Conservation (phyloP, 2,888 invertebrate species). For the Eurytoma adleriae region DNA sequence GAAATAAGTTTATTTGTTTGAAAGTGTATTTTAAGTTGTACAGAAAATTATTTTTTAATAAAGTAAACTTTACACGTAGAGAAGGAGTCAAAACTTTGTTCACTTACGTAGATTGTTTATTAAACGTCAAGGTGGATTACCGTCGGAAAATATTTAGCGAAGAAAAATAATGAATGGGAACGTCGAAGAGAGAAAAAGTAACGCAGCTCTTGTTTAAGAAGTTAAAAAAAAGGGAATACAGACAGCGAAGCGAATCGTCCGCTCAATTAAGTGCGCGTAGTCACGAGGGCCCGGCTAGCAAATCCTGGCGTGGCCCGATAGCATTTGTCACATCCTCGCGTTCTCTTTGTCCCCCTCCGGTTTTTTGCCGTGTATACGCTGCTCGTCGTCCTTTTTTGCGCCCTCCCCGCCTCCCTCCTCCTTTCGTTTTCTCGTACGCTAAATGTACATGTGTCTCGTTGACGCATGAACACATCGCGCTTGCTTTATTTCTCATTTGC, state of each 20-base stretch:
- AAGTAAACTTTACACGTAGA: no score
- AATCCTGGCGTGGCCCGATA: slow-evolving; percentile 21
- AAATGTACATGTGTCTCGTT: slow-evolving; percentile 2
- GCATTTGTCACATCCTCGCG: slow-evolving; percentile 18
- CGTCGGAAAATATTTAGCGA: no score
- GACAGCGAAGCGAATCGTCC: not conserved
- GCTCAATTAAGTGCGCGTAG: slow-evolving; percentile 28
- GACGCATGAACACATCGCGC: not conserved
- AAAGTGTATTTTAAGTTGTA: no score
- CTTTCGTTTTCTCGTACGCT: slow-evolving; percentile 1
- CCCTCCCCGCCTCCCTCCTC: not conserved
- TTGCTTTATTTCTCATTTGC: not conserved
- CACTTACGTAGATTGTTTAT: no score
- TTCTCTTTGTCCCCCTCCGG: not conserved
- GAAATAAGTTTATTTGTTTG: no score
- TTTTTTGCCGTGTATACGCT: not conserved
- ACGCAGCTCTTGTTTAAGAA: no score
- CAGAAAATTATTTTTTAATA: no score
- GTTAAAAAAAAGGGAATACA: not conserved
- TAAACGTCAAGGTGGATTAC: no score
- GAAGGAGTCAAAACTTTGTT: no score
- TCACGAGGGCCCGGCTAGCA: slow-evolving; percentile 10
- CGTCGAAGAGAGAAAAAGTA: no score
- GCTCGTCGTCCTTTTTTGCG: not conserved
- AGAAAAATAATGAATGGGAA: no score